Percentiles rank a stretch among this genome's conserved stretches.
Evolutionary conservation across 2,888 invertebrate genomes (phyloP).

Genomic region (Cephus runcator): DNA sequence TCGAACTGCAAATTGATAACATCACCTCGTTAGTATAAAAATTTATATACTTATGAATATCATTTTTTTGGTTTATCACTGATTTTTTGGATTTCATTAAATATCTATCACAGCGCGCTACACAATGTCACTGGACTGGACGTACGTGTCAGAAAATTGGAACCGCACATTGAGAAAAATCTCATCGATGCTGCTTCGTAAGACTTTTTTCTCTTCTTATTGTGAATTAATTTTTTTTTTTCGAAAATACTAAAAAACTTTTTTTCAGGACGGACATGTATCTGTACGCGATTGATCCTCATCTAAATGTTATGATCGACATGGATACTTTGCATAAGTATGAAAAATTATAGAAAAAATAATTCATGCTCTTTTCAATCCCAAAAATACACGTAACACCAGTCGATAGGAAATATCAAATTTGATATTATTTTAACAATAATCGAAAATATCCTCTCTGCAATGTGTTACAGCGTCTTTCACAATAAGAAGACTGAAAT

Average conservation of each 20-base stretch:
- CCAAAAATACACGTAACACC: background rate
- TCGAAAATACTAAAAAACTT: background rate
- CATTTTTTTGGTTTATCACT: background rate
- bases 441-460: background rate
- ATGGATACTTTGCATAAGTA: slow-evolving; percentile 80
- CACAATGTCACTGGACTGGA: slow-evolving; percentile 82
- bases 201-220: slow-evolving; percentile 57
- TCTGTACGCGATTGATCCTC: slow-evolving; percentile 85
- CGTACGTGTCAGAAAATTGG: slow-evolving; percentile 80
- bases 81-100: slow-evolving; percentile 4
- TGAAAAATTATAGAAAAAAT: background rate
- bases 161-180: slow-evolving; percentile 77
- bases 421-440: background rate
- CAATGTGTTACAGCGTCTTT: slow-evolving; percentile 69
- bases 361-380: background rate
- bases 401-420: background rate
- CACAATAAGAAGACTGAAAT: slow-evolving; percentile 72
- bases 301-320: slow-evolving; percentile 83
- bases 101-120: slow-evolving; percentile 67
- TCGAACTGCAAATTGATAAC: slow-evolving; percentile 77
- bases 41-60: background rate
- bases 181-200: slow-evolving; percentile 76
- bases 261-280: slow-evolving; percentile 83
- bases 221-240: slow-evolving; percentile 13
- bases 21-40: slow-evolving; percentile 71